Evolutionary conservation across 2,113 vertebrate species (phyloP), one percentile per base, ranked within the genome.

Genomic region (Anoplopoma fimbria): DNA sequence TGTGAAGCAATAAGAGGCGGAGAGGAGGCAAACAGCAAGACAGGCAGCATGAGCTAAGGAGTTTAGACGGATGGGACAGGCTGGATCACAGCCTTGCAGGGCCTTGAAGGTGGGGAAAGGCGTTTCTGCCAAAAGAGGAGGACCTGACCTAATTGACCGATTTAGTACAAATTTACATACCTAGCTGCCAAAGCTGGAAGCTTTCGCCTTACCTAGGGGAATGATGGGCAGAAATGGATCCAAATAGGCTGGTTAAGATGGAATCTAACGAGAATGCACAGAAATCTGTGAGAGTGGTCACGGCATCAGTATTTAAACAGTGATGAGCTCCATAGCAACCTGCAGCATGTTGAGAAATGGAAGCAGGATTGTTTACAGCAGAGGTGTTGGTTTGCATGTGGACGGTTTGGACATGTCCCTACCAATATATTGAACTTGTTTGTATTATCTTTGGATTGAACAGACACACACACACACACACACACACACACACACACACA

Each of bases 11-110:
- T 4, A 25, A 57, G 25, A 55, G 47, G 65, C 34, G 9, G 19
- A 75, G 63, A 70, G 53, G 34, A 82, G 21, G 51, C 58, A 75
- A 71, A 78, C 34, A 1, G 3, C n/a, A 40, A 83, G 62, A 72
- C 34, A 64, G 63, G 25, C 67, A 55, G 69, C 57, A 38, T n/a
- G 42, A 78, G 61, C 73, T 68, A 75, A 75, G 79, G 14, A 83
- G 77, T 75, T 74, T 17, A 67, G 70, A 85, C 80, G 88, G 86
- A 88, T 90, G 89, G 84, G 79, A 57, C 42, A 49, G 74, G 42
- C 69, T 91, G 84, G 86, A 91, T 72, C 47, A 36, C 67, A 71
- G 81, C 85, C 88, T 89, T 73, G 47, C 38, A n/a, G 72, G 57
- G 72, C 81, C 82, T 80, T 53, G 63, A 69, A 90, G 86, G 79